Base-by-base conservation (phyloP, 2,888 invertebrate genomes). In the Nesidiocoris tenuis region DNA sequence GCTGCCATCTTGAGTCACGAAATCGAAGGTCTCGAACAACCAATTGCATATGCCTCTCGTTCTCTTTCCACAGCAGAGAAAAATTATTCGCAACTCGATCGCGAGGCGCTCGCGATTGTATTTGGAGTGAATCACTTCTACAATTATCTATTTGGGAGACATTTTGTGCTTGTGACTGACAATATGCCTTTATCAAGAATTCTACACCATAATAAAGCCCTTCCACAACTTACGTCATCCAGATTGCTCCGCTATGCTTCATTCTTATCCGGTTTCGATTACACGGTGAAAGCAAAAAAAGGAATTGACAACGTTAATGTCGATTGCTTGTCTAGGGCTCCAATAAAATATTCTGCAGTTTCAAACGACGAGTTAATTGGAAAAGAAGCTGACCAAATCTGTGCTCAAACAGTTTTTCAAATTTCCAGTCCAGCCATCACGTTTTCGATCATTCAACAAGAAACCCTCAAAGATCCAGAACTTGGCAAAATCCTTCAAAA, bases 171-270 rank as follows among this genome's bases (percentile, higher is more conserved):
- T 2, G 25, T 76, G 0, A 77, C 76, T 5, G 77, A 77, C 57
- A 77, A 77, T 56, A n/a, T 72, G 17, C 76, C 77, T 2, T 17
- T 77, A 2, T 57, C 71, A 1, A 3, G 72, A 24, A 77, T 77
- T 59, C 76, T 77, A 22, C 54, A 25, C 18, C 77, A 63, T 1
- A 76, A 76, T 18, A 61, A 21, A 17, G 7, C 55, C 1, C 21
- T 67, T 19, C 19, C 55, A 19, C 17, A 56, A 5, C 9, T 54
- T n/a, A 25, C 39, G 2, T 24, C 25, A 9, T 24, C 25, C 25
- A 7, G 24, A 25, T 7, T 25, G 2, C 19, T 66, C 17, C 63
- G 1, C 19, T 74, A 74, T 66, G 65, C 76, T 1, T 54, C 64
- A 12, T 74, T 74, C 55, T 9, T 66, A 17, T 25, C 25, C 2